Evolutionary conservation across 2,888 invertebrate species (phyloP).

Genomic region (Erebia palarica): DNA sequence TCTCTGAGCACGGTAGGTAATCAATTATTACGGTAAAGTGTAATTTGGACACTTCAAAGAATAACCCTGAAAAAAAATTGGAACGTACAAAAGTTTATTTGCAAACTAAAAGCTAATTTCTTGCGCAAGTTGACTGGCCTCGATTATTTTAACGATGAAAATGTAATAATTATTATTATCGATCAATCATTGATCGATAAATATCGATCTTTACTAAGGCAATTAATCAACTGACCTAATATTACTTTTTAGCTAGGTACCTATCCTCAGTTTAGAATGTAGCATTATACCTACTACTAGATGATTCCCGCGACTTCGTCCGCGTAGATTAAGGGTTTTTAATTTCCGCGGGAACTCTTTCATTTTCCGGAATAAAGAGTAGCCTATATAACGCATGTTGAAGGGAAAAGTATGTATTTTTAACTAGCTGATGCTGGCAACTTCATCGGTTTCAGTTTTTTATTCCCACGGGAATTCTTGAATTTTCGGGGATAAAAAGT

Average conservation of each 20-base stretch:
- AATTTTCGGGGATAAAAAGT: too few species aligned
- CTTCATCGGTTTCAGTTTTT: too few species aligned
- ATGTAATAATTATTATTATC: constrained; percentile 30
- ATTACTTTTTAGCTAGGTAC: background rate
- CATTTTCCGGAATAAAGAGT: too few species aligned
- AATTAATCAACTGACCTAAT: constrained; percentile 1
- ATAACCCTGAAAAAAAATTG: constrained; percentile 33
- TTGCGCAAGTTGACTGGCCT: constrained; percentile 29
- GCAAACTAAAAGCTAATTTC: constrained; percentile 22
- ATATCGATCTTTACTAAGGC: background rate
- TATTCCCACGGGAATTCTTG: too few species aligned
- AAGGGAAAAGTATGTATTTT: too few species aligned
- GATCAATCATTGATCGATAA: constrained; percentile 29
- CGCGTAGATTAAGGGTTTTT: too few species aligned
- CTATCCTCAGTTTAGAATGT: background rate
- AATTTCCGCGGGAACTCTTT: too few species aligned
- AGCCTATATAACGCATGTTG: too few species aligned
- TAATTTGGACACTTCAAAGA: constrained; percentile 15
- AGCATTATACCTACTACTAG: background rate
- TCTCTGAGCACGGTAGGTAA: constrained; percentile 18
- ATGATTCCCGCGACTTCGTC: too few species aligned
- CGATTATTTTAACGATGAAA: constrained; percentile 27
- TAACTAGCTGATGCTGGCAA: too few species aligned
- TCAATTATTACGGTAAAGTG: constrained; percentile 9
- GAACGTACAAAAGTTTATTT: constrained; percentile 6